Conservation (phyloP, 2,797 vertebrate genomes). For the Caiman crocodilus region DNA sequence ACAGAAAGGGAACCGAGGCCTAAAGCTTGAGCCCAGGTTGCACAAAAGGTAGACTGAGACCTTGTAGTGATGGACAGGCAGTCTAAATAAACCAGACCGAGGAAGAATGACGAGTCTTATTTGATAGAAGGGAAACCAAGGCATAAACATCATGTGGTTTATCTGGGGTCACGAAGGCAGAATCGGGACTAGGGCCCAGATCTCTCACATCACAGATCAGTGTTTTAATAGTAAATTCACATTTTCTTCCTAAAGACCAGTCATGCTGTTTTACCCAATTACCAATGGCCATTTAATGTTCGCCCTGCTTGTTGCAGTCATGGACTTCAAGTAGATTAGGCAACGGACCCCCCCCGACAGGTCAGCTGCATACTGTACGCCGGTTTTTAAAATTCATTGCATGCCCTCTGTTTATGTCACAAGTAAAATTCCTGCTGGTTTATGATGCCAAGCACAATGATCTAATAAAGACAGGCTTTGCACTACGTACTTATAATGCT, state of each 20-base stretch:
- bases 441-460: slow-evolving; percentile 7
- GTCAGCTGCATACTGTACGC: background rate
- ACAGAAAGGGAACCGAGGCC: no score
- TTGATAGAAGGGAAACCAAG: background rate
- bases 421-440: slow-evolving; percentile 48
- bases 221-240: background rate
- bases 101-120: background rate
- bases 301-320: background rate
- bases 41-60: no score
- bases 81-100: background rate
- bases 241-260: background rate
- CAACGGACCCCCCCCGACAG: background rate
- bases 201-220: rapidly evolving
- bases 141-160: background rate
- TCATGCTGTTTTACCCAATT: background rate
- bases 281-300: background rate
- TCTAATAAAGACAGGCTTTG: slow-evolving; percentile 67
- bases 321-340: background rate
- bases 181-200: background rate
- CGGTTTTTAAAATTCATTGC: slow-evolving; percentile 42
- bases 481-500: background rate
- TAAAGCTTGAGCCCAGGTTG: no score
- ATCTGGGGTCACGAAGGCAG: background rate
- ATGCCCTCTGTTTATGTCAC: background rate
- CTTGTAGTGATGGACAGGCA: background rate